Evolutionary conservation across 2,888 invertebrate species (phyloP), one percentile per base, ranked within the genome.

Genomic region (Deroplatys truncata): DNA sequence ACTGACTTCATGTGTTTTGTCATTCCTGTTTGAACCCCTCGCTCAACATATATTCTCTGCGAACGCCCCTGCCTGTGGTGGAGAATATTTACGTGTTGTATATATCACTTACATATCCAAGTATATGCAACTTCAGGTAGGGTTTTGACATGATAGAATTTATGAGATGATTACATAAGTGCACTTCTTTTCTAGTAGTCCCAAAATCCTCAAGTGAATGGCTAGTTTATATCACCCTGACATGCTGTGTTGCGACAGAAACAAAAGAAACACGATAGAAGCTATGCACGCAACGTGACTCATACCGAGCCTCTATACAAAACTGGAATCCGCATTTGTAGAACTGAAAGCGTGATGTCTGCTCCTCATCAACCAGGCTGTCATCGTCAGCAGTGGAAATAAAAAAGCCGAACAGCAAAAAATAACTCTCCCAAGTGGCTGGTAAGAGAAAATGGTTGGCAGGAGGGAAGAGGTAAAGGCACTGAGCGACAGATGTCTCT

Each of bases 401-500:
- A 72, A 72, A 72, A 56, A 72, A 72, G 56, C 56, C 56, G 56
- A 72, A 72, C 56, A 72, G 25, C 56, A 72, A 72, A 72, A 72
- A 72, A 72, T 72, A 72, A 72, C 56, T 72, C 56, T 72, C 56
- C 56, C 56, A 72, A 72, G 56, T 72, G 56, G 56, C 56, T 72
- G 56, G 56, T 72, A 72, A 72, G 56, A 72, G 56, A 20, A 20
- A 72, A 72, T 20, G 20, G 56, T 56, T 56, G 56, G 56, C 20
- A 72, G 49, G 49, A 49, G 49, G 15, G 15, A 49, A 20, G 56
- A 72, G 56, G 56, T 72, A 72, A 72, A 72, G 56, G 56, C 56
- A 72, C 20, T 86, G 82, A 29, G 82, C 86, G 86, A 86, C 86
- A 86, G 86, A 86, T 86, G 86, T 86, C 86, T 86, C 82, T 86